These are phyloP conservation scores for Oegoconia quadripuncta DNA, from an alignment of 2,888 invertebrate species.

Conservation along the genomic window DNA sequence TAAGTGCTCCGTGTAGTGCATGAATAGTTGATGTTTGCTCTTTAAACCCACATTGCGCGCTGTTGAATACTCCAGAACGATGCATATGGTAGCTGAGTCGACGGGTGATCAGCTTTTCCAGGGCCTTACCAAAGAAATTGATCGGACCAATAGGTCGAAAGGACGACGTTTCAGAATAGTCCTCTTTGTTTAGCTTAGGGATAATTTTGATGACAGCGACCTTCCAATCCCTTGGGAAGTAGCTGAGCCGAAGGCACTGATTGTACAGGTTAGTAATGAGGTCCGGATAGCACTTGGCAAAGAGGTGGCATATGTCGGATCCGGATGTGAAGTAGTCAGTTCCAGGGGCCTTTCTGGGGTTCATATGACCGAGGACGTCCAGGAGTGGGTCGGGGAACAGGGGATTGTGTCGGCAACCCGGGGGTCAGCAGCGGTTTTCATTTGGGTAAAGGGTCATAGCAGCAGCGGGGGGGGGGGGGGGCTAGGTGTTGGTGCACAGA, in stretches of 20 bases:
- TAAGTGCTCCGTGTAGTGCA: slow-evolving; percentile 2
- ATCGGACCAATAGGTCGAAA: slow-evolving; percentile 19
- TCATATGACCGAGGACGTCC: slow-evolving; percentile 12
- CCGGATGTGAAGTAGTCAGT: slow-evolving; percentile 22
- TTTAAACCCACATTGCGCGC: too few relatives aligned
- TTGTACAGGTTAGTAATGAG: background rate
- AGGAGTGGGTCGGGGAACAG: slow-evolving; percentile 11
- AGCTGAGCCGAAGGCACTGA: background rate
- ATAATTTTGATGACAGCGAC: background rate
- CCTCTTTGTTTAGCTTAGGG: slow-evolving; percentile 5
- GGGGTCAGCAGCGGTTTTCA: too few relatives aligned
- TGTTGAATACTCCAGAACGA: too few relatives aligned
- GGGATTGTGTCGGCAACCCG: too few relatives aligned
- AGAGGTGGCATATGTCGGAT: slow-evolving; percentile 17
- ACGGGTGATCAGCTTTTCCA: slow-evolving; percentile 8
- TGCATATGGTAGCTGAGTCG: too few relatives aligned
- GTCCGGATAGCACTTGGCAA: background rate
- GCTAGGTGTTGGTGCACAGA: too few relatives aligned
- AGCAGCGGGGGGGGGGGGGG: too few relatives aligned
- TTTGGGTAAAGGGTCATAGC: too few relatives aligned
- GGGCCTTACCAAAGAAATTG: slow-evolving; percentile 14
- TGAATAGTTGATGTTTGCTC: slow-evolving; percentile 8
- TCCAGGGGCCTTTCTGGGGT: slow-evolving; percentile 23
- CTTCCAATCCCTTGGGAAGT: background rate
- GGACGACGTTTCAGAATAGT: slow-evolving; percentile 7